These are phyloP conservation scores for Bhutanitis thaidina DNA, from an alignment of 2,888 invertebrate species.

Conservation along the genomic window DNA sequence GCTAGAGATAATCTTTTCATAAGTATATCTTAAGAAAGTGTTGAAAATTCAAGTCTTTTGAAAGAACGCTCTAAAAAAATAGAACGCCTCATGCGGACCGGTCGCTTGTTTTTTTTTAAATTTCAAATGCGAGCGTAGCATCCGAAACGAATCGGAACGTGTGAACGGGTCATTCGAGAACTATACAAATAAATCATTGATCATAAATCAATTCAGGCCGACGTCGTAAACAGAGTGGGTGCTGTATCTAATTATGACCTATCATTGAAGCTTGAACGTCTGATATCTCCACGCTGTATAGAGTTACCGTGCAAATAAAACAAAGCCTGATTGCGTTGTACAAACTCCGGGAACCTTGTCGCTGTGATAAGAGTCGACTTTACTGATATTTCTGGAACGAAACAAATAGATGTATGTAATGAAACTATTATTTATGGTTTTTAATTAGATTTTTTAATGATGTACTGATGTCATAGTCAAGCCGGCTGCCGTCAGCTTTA, in stretches of 20 bases:
- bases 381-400: neutral
- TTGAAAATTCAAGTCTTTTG: too few relatives aligned
- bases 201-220: constrained; percentile 1
- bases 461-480: too few relatives aligned
- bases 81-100: too few relatives aligned
- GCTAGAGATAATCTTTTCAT: too few relatives aligned
- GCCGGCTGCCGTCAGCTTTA: too few relatives aligned
- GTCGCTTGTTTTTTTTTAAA: too few relatives aligned
- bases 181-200: constrained; percentile 1
- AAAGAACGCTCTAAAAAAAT: too few relatives aligned
- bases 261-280: neutral
- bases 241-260: neutral
- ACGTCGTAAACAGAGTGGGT: neutral
- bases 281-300: neutral
- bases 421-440: neutral
- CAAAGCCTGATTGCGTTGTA: constrained; percentile 7
- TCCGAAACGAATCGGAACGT: too few relatives aligned
- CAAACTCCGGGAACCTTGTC: constrained; percentile 6
- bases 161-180: neutral
- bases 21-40: too few relatives aligned
- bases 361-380: neutral
- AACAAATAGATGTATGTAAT: too few relatives aligned
- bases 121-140: too few relatives aligned
- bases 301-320: constrained; percentile 12
- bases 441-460: too few relatives aligned